A percentile compares a stretch with the other conserved stretches of the same genome.
phyloP scores from a whole-genome alignment of 2,113 vertebrate genomes.

The Hippocampus barbouri region DNA sequence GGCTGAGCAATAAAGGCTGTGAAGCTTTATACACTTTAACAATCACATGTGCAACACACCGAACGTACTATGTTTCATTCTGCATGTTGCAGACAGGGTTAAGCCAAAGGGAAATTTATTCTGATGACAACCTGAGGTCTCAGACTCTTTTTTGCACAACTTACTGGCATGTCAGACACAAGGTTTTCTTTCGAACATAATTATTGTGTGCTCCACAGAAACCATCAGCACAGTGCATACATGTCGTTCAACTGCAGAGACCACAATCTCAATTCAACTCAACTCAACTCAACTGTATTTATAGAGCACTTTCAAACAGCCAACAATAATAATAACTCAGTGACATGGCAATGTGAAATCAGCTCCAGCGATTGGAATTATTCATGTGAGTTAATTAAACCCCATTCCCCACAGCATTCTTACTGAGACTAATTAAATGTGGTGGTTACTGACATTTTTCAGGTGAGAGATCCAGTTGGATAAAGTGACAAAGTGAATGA shows the following conservation, averaged over 20 bases:
- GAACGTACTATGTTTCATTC: not conserved
- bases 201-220: conserved; percentile 36
- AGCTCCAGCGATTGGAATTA: conserved; percentile 34
- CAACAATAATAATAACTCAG: conserved; percentile 11
- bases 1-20: conserved; percentile 4
- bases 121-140: conserved; percentile 7
- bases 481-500: conserved; percentile 33
- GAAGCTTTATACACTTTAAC: conserved; percentile 5
- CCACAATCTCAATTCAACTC: not conserved
- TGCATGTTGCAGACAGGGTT: not conserved
- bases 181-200: conserved; percentile 8
- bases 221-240: conserved; percentile 29
- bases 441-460: conserved; percentile 44
- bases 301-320: no score
- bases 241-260: conserved; percentile 38
- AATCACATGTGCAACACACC: not conserved
- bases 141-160: not conserved
- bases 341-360: conserved; percentile 22
- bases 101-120: not conserved
- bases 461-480: conserved; percentile 36
- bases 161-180: not conserved
- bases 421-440: conserved; percentile 53
- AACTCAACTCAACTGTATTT: no score
- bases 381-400: conserved; percentile 53
- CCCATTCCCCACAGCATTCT: conserved; percentile 36